A percentile compares a stretch with the other conserved stretches of the same genome.
phyloP scores from a whole-genome alignment of 2,797 vertebrate genomes.

The Phoebastria nigripes region DNA sequence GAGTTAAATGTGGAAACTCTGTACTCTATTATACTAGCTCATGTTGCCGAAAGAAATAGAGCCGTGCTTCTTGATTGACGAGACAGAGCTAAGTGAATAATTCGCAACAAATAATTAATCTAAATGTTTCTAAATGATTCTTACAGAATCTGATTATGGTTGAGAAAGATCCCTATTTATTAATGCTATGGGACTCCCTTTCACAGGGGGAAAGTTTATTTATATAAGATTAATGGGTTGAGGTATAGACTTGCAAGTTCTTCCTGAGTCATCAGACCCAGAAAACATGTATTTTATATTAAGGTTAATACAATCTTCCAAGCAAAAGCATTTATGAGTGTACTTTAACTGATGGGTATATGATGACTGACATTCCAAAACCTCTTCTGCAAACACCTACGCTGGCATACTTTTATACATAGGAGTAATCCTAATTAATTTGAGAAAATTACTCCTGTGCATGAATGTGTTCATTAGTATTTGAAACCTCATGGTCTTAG shows the following conservation, averaged over 20 bases:
- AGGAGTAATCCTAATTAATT: conserved; percentile 63
- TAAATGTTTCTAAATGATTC: conserved; percentile 54
- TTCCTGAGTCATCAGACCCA: conserved; percentile 58
- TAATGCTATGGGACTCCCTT: conserved; percentile 42
- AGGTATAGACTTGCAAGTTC: conserved; percentile 50
- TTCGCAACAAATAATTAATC: conserved; percentile 61
- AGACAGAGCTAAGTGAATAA: conserved; percentile 38
- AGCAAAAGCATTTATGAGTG: conserved; percentile 33
- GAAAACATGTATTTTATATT: conserved; percentile 59
- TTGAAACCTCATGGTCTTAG: neutral
- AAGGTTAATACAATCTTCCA: conserved; percentile 41
- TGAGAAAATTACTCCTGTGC: conserved; percentile 47
- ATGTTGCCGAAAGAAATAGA: conserved; percentile 54
- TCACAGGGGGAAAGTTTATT: conserved; percentile 61
- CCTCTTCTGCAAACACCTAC: conserved; percentile 42
- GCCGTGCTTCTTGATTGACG: neutral
- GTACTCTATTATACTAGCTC: neutral
- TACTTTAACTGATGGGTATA: conserved; percentile 52
- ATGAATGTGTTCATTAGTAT: conserved; percentile 12
- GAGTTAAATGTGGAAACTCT: conserved; percentile 26
- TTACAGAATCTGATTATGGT: conserved; percentile 46
- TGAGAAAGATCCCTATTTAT: conserved; percentile 55
- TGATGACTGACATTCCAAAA: conserved; percentile 55
- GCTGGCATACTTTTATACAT: conserved; percentile 34
- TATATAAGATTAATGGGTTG: conserved; percentile 53